Evolutionary conservation across 2,797 vertebrate genomes (phyloP).

Genomic region (Poecilia velifera): DNA sequence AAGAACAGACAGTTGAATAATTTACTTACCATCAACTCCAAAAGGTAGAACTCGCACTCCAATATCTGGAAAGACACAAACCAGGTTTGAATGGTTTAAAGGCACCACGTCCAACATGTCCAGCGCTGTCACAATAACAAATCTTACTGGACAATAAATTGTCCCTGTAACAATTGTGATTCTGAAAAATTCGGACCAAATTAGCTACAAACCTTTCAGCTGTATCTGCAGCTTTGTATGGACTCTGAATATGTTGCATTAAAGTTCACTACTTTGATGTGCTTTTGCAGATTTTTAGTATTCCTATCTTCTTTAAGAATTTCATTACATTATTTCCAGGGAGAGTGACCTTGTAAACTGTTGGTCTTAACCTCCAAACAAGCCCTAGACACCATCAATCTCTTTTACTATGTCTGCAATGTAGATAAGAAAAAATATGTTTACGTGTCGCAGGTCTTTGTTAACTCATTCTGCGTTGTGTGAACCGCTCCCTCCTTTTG

Average conservation of each 20-base stretch:
- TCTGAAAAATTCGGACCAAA: neutral
- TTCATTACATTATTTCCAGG: neutral
- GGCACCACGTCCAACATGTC: neutral
- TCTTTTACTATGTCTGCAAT: constrained; percentile 7
- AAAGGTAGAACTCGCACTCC: constrained; percentile 99
- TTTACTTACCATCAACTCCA: constrained; percentile 96
- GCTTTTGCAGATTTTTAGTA: neutral
- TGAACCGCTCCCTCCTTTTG: constrained; percentile 48
- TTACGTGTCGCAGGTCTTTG: constrained; percentile 31
- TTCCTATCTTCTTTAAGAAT: neutral
- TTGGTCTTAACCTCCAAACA: neutral
- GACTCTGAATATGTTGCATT: neutral
- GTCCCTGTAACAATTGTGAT: too few species aligned
- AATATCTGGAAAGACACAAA: constrained; percentile 86
- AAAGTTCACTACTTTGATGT: neutral
- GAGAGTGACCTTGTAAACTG: neutral
- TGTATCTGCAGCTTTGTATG: neutral
- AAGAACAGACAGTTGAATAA: neutral
- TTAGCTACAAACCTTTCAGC: neutral
- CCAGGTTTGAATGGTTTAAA: neutral
- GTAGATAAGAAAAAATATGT: constrained; percentile 17
- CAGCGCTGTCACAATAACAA: too few species aligned
- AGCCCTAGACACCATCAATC: neutral
- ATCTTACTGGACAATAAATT: too few species aligned
- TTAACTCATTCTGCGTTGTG: constrained; percentile 35